Conservation (phyloP, 2,113 vertebrate species). For the Forbesichthys papilliferus region DNA sequence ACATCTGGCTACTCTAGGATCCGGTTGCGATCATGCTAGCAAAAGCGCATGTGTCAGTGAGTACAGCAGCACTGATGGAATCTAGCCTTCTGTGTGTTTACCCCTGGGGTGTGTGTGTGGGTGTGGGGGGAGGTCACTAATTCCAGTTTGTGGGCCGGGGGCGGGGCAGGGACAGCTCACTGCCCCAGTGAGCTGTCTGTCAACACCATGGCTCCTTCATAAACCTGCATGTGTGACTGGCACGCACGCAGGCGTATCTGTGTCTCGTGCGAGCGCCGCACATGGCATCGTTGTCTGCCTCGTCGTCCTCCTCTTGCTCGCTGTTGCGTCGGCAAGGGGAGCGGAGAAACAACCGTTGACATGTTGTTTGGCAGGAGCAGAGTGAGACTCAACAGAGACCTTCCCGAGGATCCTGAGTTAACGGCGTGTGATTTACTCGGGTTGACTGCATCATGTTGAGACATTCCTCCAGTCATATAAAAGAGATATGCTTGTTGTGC, state of each 20-base stretch:
- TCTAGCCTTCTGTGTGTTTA: constrained; percentile 15
- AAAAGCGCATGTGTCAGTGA: constrained; percentile 19
- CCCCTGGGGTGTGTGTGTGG: background rate
- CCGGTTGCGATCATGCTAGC: background rate
- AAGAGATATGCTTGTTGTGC: too few relatives aligned
- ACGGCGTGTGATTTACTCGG: background rate
- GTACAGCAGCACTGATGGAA: constrained; percentile 2
- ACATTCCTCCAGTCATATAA: too few relatives aligned
- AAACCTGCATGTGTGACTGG: too few relatives aligned
- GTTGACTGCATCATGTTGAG: too few relatives aligned
- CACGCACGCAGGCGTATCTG: too few relatives aligned
- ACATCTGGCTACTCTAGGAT: constrained; percentile 22
- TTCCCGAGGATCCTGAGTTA: too few relatives aligned
- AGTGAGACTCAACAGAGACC: background rate
- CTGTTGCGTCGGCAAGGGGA: too few relatives aligned
- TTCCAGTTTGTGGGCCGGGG: background rate
- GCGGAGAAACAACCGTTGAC: too few relatives aligned
- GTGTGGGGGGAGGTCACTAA: background rate
- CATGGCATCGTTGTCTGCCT: too few relatives aligned
- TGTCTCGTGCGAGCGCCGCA: too few relatives aligned
- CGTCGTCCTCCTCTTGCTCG: too few relatives aligned
- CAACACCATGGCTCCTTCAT: too few relatives aligned
- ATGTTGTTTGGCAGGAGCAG: background rate
- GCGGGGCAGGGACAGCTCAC: background rate
- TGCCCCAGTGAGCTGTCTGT: background rate